phyloP scores from a whole-genome alignment of 2,113 vertebrate genomes.

The Sander vitreus region DNA sequence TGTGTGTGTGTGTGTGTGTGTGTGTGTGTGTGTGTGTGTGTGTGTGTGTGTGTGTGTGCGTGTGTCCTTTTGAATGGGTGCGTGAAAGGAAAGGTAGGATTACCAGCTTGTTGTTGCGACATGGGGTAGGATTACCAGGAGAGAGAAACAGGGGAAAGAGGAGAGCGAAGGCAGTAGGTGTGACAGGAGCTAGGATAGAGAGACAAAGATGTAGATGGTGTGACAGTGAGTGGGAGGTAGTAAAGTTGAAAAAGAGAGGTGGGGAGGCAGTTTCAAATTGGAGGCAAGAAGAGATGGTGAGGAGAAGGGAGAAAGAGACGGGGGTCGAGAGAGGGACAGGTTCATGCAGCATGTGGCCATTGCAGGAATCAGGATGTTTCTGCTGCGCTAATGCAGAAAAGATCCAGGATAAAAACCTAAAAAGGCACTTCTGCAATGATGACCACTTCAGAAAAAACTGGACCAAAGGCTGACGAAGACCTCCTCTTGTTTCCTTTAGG shows the following conservation, averaged over 20 bases:
- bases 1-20: slow-evolving; percentile 1
- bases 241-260: slow-evolving; percentile 36
- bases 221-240: slow-evolving; percentile 63
- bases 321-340: background rate
- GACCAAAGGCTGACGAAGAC: background rate
- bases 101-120: slow-evolving; percentile 69
- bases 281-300: background rate
- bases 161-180: slow-evolving; percentile 47
- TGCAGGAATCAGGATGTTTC: background rate
- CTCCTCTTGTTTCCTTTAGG: slow-evolving; percentile 22
- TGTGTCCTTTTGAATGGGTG: slow-evolving; percentile 23
- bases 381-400: background rate
- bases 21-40: background rate
- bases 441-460: slow-evolving; percentile 1
- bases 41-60: too few species aligned
- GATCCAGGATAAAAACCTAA: background rate
- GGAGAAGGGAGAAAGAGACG: background rate
- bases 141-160: slow-evolving; percentile 42
- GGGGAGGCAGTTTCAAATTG: slow-evolving; percentile 22
- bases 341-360: background rate
- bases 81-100: slow-evolving; percentile 68
- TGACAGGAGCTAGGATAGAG: slow-evolving; percentile 55
- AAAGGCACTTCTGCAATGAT: background rate
- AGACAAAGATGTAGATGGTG: slow-evolving; percentile 64
- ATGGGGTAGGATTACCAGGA: slow-evolving; percentile 70